Evolutionary conservation across 2,888 invertebrate species (phyloP), one percentile per base, ranked within the genome.

Genomic region (Bellardia pandia): DNA sequence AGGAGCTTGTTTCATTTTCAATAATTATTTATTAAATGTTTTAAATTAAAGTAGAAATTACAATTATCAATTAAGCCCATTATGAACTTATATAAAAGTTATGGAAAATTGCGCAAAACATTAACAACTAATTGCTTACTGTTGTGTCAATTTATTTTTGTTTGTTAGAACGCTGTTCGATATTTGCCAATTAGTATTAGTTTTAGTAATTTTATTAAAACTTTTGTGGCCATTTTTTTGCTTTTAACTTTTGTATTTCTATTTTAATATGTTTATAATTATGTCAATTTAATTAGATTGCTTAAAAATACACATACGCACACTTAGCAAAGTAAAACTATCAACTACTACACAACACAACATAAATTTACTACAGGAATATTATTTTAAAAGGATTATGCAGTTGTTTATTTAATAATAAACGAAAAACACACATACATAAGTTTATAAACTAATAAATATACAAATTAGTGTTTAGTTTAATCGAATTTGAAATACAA

Each of bases 361-460:
- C 87, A 87, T 87, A 82, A 78, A 87, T 85, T 85, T 75, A 78
- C 85, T 87, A 87, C 85, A 82, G 68, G 85, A 78, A 85, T 85
- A 82, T 71, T 71, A 62, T 60, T 83, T 56, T 51, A 48, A 30
- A 80, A 76, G 23, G 33, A 72, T 84, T 81, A 45, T 51, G 30
- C 2, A 53, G 42, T n/a, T 58, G 8, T 9, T 45, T 79, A n/a
- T 68, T 69, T 45, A 33, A 14, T 3, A 60, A 48, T 23, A 64
- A 74, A 60, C 9, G 56, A 45, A 62, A 64, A 76, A 71, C 53
- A 71, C 42, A 23, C 30, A 30, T 13, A 58, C 13, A 58, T 33
- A 16, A 16, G 23, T 56, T 16, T 56, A 53, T 56, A 23, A 56
- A 23, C 23, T 14, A 51, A 51, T n/a, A n/a, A n/a, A 14, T 51